phyloP scores from a whole-genome alignment of 2,888 invertebrate species.

The Thecophora atra region DNA sequence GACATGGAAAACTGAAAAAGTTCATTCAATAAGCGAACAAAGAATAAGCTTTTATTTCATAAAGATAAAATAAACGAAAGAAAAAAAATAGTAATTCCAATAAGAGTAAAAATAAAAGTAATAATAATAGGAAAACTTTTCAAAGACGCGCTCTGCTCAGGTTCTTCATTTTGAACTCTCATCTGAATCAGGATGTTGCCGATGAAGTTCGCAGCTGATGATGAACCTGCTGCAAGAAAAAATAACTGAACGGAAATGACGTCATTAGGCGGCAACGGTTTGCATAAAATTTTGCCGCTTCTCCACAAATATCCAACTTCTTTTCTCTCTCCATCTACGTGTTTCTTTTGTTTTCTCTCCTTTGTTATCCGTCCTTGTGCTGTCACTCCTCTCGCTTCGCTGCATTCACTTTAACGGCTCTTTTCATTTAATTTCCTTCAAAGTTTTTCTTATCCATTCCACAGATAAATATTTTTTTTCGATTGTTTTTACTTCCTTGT shows the following conservation, averaged over 20 bases:
- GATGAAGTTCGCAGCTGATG: background rate
- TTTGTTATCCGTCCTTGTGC: background rate
- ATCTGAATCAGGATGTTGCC: too few relatives aligned
- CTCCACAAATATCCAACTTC: background rate
- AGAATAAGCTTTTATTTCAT: too few relatives aligned
- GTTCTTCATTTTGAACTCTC: too few relatives aligned
- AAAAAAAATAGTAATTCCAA: too few relatives aligned
- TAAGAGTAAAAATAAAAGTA: too few relatives aligned
- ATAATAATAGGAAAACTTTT: too few relatives aligned
- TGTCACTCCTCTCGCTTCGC: background rate
- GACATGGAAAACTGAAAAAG: too few relatives aligned
- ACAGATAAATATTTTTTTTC: constrained; percentile 1
- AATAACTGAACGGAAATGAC: constrained; percentile 19
- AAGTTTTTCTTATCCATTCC: background rate
- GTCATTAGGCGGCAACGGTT: constrained; percentile 26
- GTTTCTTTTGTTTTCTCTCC: background rate
- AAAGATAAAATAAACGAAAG: too few relatives aligned
- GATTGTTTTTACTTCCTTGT: background rate
- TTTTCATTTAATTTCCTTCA: constrained; percentile 18
- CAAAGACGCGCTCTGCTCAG: too few relatives aligned
- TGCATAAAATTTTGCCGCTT: constrained; percentile 22
- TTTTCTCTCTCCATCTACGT: background rate
- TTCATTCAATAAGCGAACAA: too few relatives aligned
- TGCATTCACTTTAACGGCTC: background rate
- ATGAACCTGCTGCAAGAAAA: background rate